Percentiles rank a stretch among this genome's conserved stretches.
Evolutionary conservation across 2,797 vertebrate species (phyloP).

Genomic region (Chelmon rostratus): DNA sequence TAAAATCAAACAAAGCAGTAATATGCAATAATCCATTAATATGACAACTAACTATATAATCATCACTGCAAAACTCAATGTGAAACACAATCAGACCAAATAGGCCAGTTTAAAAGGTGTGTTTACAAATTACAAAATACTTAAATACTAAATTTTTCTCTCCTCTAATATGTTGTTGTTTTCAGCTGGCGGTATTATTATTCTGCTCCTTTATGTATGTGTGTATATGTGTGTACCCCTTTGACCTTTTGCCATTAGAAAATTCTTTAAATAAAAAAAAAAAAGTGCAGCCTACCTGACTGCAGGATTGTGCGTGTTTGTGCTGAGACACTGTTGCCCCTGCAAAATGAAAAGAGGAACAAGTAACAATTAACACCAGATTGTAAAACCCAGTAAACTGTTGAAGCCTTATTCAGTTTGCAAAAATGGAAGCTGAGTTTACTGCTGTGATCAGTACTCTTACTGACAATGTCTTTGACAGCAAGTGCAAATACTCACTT

Average conservation of each 20-base stretch:
- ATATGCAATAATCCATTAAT: too few species aligned
- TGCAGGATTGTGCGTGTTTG: slow-evolving; percentile 77
- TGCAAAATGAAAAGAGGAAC: slow-evolving; percentile 57
- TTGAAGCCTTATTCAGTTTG: neutral
- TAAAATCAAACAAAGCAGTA: too few species aligned
- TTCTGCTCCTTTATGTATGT: neutral
- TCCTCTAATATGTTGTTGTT: neutral
- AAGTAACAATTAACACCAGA: neutral
- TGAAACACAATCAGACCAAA: too few species aligned
- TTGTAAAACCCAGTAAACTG: neutral
- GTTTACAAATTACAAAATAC: too few species aligned
- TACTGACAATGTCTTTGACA: neutral
- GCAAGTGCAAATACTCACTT: neutral
- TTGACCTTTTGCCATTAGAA: neutral
- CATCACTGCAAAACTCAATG: too few species aligned
- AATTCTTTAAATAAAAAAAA: neutral
- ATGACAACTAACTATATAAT: too few species aligned
- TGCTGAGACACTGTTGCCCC: slow-evolving; percentile 82
- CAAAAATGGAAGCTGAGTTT: neutral
- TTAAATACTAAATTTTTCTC: neutral
- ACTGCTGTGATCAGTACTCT: neutral
- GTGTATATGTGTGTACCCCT: neutral
- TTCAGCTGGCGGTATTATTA: neutral
- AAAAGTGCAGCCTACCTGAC: slow-evolving; percentile 83
- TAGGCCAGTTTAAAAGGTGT: too few species aligned